phyloP scores from a whole-genome alignment of 1,140 invertebrate species.

The Dufourea novaeangliae region DNA sequence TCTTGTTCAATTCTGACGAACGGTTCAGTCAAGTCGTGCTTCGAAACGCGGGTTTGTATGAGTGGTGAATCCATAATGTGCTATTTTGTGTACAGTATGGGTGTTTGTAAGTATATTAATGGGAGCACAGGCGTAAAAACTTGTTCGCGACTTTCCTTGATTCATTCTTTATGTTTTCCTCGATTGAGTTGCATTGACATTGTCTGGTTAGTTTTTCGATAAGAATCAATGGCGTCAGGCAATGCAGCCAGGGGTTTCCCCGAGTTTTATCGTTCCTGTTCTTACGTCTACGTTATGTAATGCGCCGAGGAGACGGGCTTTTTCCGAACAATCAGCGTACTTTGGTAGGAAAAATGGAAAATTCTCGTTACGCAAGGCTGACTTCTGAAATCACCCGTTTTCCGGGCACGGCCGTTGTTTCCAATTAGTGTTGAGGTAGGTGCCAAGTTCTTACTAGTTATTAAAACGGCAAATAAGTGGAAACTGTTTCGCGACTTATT shows the following conservation, averaged over 20 bases:
- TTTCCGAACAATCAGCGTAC: constrained; percentile 40
- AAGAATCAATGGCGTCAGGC: constrained; percentile 40
- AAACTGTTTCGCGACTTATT: constrained; percentile 45
- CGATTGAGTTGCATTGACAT: constrained; percentile 15
- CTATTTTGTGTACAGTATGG: no score
- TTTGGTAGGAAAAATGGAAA: constrained; percentile 60
- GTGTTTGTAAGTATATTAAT: no score
- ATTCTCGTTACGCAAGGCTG: constrained; percentile 64
- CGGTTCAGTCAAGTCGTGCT: neutral
- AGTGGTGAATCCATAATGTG: no score
- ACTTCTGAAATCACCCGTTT: constrained; percentile 63
- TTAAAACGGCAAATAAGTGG: constrained; percentile 58
- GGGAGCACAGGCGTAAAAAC: no score
- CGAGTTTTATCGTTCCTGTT: constrained; percentile 33
- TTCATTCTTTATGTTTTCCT: neutral
- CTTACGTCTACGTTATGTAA: constrained; percentile 50
- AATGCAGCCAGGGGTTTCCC: constrained; percentile 51
- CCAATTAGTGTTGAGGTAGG: constrained; percentile 45
- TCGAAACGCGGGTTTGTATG: neutral
- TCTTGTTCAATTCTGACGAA: neutral
- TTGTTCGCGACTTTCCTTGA: no score
- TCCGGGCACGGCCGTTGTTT: constrained; percentile 59
- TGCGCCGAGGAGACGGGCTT: constrained; percentile 1
- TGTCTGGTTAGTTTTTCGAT: constrained; percentile 43
- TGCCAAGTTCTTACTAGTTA: constrained; percentile 50